Evolutionary conservation across 1,140 invertebrate species (phyloP).

Genomic region (Drosophila lacteicornis): DNA sequence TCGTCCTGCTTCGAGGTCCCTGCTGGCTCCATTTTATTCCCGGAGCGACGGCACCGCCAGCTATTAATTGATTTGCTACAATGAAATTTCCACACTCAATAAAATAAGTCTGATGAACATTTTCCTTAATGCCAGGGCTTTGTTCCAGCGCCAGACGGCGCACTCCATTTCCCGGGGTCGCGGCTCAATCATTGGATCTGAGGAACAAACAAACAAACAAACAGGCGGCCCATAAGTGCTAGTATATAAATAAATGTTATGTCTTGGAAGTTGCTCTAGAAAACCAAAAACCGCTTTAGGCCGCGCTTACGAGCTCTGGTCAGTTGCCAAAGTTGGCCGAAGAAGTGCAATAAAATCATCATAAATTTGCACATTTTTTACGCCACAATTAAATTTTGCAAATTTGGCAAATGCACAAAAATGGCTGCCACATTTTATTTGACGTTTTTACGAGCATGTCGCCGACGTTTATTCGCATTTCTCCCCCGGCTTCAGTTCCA

Average conservation of each 20-base stretch:
- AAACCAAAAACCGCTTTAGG: constrained; percentile 38
- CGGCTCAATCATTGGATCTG: constrained; percentile 39
- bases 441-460: constrained; percentile 74
- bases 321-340: constrained; percentile 58
- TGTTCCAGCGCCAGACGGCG: constrained; percentile 44
- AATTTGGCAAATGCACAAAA: constrained; percentile 82
- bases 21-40: constrained; percentile 2
- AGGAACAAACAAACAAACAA: constrained; percentile 25
- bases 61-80: constrained; percentile 80
- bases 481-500: constrained; percentile 11
- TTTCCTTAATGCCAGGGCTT: constrained; percentile 63
- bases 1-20: constrained; percentile 2
- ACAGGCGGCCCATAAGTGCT: constrained; percentile 8
- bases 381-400: constrained; percentile 78
- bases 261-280: constrained; percentile 35
- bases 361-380: constrained; percentile 74
- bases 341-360: constrained; percentile 74
- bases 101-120: constrained; percentile 64
- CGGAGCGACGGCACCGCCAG: constrained; percentile 14
- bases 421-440: constrained; percentile 78
- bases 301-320: constrained; percentile 46
- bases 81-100: constrained; percentile 79
- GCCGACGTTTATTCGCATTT: constrained; percentile 50
- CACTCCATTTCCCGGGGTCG: constrained; percentile 25
- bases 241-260: constrained; percentile 43